A percentile compares a stretch with the other conserved stretches of the same genome.
Conservation (phyloP, 2,888 invertebrate species). For the Lingula anatina region DNA sequence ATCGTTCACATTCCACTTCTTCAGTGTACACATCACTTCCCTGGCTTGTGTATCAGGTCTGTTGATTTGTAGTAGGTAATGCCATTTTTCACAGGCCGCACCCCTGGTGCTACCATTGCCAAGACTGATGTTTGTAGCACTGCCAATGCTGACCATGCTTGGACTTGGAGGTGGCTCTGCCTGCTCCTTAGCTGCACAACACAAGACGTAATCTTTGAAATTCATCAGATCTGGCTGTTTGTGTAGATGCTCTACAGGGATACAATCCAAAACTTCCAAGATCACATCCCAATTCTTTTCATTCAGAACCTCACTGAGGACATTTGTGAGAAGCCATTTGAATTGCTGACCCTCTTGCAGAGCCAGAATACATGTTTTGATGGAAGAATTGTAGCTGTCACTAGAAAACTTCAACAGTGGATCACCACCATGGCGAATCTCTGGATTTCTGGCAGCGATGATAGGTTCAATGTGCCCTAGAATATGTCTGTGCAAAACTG, state of each 20-base stretch:
- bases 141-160: background rate
- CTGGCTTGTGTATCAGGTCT: constrained; percentile 22
- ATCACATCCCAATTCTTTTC: constrained; percentile 29
- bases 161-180: background rate
- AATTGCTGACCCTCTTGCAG: constrained; percentile 30
- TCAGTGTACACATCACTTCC: constrained; percentile 25
- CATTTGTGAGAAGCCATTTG: constrained; percentile 21
- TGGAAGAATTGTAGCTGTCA: constrained; percentile 28
- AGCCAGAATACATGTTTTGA: constrained; percentile 35
- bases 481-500: constrained; percentile 34
- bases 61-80: constrained; percentile 21
- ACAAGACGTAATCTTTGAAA: constrained; percentile 33
- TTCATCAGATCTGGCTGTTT: constrained; percentile 20
- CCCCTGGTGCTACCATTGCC: background rate
- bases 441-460: constrained; percentile 33
- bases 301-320: constrained; percentile 24
- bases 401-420: constrained; percentile 38
- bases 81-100: constrained; percentile 3
- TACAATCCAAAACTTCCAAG: constrained; percentile 24
- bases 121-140: background rate
- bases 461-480: constrained; percentile 34
- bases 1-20: constrained; percentile 26
- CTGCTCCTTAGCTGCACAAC: constrained; percentile 13
- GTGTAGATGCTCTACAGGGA: constrained; percentile 24
- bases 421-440: constrained; percentile 29